These are phyloP conservation scores for Mus caroli DNA, from an alignment of 2,797 vertebrate species.

Conservation along the genomic window DNA sequence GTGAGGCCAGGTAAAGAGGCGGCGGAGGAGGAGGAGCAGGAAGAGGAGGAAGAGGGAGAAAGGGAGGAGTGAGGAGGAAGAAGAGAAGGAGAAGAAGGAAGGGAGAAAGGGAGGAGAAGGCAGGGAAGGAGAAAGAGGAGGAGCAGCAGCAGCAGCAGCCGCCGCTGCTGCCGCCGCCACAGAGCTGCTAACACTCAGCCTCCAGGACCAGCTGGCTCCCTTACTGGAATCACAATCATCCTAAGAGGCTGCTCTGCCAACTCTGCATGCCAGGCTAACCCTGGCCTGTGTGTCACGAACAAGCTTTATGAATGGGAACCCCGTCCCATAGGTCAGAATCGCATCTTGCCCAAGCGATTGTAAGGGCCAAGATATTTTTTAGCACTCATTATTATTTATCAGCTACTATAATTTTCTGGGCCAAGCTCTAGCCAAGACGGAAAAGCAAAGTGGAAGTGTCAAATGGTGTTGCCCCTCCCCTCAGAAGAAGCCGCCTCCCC, in stretches of 20 bases:
- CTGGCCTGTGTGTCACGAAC: neutral
- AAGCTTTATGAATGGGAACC: neutral
- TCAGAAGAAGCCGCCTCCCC: neutral
- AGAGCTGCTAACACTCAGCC: neutral
- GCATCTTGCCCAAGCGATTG: neutral
- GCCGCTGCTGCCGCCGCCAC: neutral
- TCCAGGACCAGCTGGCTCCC: neutral
- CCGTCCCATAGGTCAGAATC: neutral
- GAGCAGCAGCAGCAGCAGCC: no score
- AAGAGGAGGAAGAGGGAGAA: neutral
- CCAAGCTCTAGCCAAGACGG: neutral
- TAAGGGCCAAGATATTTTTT: neutral
- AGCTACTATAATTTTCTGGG: slow-evolving; percentile 35
- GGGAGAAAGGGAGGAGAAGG: neutral
- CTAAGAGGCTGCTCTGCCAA: neutral
- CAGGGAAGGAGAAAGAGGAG: no score
- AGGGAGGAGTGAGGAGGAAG: neutral
- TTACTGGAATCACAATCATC: neutral
- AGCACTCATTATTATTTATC: neutral
- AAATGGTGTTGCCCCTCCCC: neutral
- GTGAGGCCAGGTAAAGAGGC: neutral
- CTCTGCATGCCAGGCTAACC: no score
- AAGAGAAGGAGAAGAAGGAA: no score
- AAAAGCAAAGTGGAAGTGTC: neutral
- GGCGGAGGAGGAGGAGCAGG: neutral